A percentile compares a stretch with the other conserved stretches of the same genome.
Evolutionary conservation across 2,888 invertebrate genomes (phyloP).

Genomic region (Melinopterus prodromus): DNA sequence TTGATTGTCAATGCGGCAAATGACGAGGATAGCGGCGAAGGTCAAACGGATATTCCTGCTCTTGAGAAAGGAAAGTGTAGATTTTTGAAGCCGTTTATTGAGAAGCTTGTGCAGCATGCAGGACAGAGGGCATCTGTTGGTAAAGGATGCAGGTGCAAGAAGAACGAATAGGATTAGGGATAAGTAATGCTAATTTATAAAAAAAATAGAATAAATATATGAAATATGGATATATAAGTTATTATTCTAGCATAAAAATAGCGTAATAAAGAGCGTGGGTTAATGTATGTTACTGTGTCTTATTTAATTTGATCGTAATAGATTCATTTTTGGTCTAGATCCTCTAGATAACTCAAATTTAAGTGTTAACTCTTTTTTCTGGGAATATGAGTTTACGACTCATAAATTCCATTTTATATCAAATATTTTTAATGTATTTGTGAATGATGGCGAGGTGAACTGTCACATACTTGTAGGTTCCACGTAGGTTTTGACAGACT

Average conservation of each 20-base stretch:
- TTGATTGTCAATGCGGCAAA: constrained; percentile 79
- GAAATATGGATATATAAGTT: not conserved
- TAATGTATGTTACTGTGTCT: not conserved
- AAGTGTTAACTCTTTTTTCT: no score
- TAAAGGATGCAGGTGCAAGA: not conserved
- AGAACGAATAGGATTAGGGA: not conserved
- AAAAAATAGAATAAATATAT: not conserved
- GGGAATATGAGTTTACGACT: no score
- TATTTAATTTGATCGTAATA: not conserved
- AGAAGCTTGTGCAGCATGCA: constrained; percentile 11
- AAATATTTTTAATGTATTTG: no score
- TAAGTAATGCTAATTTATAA: not conserved
- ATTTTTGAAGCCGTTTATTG: constrained; percentile 11
- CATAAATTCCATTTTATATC: no score
- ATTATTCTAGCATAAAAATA: not conserved
- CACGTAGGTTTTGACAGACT: no score
- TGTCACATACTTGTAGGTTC: no score
- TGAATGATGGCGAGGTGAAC: no score
- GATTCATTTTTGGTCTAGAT: not conserved
- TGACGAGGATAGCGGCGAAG: constrained; percentile 32
- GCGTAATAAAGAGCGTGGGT: not conserved
- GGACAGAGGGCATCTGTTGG: constrained; percentile 5
- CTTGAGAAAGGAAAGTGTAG: not conserved
- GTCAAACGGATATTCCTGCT: not conserved
- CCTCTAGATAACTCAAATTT: not conserved